Evolutionary conservation across 2,888 invertebrate species (phyloP).

Genomic region (Troides helena): DNA sequence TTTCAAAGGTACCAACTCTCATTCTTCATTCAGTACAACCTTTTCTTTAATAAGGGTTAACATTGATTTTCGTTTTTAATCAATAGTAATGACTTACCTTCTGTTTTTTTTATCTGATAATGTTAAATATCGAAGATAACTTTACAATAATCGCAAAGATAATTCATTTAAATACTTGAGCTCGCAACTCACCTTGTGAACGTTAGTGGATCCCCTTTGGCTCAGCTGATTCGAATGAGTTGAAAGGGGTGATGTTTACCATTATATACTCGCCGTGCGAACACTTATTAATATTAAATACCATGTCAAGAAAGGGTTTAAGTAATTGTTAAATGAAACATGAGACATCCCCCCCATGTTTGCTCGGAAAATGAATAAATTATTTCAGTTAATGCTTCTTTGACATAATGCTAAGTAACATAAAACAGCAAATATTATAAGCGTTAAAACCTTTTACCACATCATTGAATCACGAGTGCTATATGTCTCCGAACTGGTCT

Average conservation of each 20-base stretch:
- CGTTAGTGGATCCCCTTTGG: constrained; percentile 33
- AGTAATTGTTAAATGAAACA: constrained; percentile 42
- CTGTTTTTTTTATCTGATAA: too few relatives aligned
- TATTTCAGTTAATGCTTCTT: constrained; percentile 12
- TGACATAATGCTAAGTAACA: neutral
- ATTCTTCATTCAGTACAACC: too few relatives aligned
- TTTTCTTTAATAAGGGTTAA: too few relatives aligned
- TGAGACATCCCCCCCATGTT: constrained; percentile 30
- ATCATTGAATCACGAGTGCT: too few relatives aligned
- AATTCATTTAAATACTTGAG: neutral
- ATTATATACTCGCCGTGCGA: constrained; percentile 49
- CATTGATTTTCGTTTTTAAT: too few relatives aligned
- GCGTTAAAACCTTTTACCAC: too few relatives aligned
- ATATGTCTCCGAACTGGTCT: too few relatives aligned
- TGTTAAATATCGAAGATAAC: too few relatives aligned
- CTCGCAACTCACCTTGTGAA: constrained; percentile 30
- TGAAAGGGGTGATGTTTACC: constrained; percentile 34
- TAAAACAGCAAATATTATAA: too few relatives aligned
- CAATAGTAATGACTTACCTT: too few relatives aligned
- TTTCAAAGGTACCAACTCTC: too few relatives aligned
- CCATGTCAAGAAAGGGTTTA: constrained; percentile 42
- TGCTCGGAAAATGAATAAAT: constrained; percentile 24
- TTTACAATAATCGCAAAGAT: too few relatives aligned
- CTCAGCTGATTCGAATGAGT: constrained; percentile 41
- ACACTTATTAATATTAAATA: constrained; percentile 56